Evolutionary conservation across 2,113 vertebrate species (phyloP), one percentile per base, ranked within the genome.

Genomic region (Arenaria interpres): DNA sequence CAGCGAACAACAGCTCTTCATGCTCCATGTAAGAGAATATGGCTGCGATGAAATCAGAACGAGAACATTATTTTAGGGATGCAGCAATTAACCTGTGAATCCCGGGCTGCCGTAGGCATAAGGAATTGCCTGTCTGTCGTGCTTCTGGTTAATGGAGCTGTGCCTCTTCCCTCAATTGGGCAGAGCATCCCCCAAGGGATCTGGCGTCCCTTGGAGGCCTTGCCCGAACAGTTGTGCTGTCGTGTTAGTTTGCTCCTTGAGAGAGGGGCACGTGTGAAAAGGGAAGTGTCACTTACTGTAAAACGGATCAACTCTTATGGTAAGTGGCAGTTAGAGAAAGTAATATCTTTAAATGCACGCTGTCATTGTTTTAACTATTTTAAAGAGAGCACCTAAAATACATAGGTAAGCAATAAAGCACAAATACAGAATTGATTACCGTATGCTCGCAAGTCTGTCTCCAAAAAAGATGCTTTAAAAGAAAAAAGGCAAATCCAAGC

Each of bases 71-170:
- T 79, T 95, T 82, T n/a, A 43, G 84, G 33, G 57, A 39, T 91
- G 86, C 69, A 85, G 69, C 69, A 30, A 79, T 96, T 90, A 96
- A 97, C 94, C 90, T 76, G 86, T 60, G 77, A 89, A 79, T 54
- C 6, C n/a, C 27, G 45, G 74, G 84, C 67, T 59, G 19, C 46
- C 66, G 35, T 39, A 59, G 56, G 63, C 60, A 10, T 53, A 59
- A 93, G 80, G 57, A 93, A 78, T 77, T 60, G 73, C 66, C 66
- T 69, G 83, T 17, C 63, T 43, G 2, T 41, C 32, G 32, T 51
- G 64, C 32, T 76, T 39, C 86, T 89, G 86, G 35, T 91, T 93
- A 95, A 87, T 92, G 93, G 93, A 77, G 93, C 95, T 71, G 54
- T 63, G 73, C 43, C 20, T 87, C 59, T 51, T 89, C 69, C 19